Conservation (phyloP, 2,113 vertebrate genomes). For the Rattus rattus region DNA sequence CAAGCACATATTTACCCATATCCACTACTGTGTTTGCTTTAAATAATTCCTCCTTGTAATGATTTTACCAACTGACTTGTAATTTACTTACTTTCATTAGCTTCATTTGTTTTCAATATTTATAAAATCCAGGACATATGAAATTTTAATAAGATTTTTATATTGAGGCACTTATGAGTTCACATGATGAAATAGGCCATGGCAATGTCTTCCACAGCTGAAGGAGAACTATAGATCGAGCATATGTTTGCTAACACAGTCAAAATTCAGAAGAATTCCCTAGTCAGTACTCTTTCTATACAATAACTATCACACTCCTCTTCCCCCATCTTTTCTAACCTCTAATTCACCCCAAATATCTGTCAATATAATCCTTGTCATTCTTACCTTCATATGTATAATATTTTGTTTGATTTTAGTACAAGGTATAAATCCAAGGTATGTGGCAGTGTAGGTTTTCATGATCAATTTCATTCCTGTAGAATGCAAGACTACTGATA, state of each 20-base stretch:
- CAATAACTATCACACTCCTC: neutral
- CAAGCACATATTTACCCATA: neutral
- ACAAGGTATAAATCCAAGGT: neutral
- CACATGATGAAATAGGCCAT: neutral
- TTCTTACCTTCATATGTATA: neutral
- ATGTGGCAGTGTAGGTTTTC: neutral
- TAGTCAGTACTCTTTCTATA: neutral
- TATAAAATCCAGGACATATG: neutral
- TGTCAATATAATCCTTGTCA: neutral
- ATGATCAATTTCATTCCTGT: neutral
- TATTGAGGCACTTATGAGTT: neutral
- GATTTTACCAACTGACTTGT: neutral
- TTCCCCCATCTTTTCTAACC: neutral
- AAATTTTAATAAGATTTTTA: neutral
- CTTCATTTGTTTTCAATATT: constrained; percentile 3
- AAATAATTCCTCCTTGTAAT: neutral
- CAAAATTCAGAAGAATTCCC: neutral
- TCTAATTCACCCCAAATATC: neutral
- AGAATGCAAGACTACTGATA: neutral
- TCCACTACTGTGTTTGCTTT: neutral
- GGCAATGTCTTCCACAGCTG: neutral
- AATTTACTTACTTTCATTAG: neutral
- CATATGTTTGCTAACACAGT: neutral
- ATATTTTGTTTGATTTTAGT: neutral
- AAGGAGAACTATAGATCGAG: neutral